phyloP scores from a whole-genome alignment of 2,113 vertebrate genomes.

The Hippoglossus stenolepis region DNA sequence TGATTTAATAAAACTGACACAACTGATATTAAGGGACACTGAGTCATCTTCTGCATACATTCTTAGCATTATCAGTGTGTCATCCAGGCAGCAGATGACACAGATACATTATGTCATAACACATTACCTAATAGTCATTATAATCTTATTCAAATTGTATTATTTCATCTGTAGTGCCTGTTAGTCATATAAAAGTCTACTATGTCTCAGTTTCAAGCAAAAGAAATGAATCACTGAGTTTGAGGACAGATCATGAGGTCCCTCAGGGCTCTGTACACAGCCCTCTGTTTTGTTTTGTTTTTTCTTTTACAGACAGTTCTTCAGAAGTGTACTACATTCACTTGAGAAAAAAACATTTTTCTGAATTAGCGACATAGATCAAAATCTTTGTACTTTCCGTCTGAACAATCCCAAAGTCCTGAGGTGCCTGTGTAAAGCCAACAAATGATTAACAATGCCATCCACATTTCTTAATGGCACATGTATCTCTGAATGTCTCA shows the following conservation, averaged over 20 bases:
- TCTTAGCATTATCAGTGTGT: constrained; percentile 6
- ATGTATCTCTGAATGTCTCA: too few relatives aligned
- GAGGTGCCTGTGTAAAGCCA: too few relatives aligned
- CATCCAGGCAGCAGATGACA: background rate
- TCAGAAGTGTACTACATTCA: background rate
- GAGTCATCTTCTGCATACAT: background rate
- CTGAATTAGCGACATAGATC: too few relatives aligned
- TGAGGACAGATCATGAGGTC: constrained; percentile 5
- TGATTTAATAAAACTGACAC: background rate
- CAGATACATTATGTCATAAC: background rate
- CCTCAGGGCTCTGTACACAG: constrained; percentile 20
- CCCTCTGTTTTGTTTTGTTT: background rate
- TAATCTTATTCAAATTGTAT: background rate
- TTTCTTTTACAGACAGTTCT: background rate
- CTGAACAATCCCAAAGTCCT: too few relatives aligned
- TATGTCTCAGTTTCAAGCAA: background rate
- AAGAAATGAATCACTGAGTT: constrained; percentile 21
- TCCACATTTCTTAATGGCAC: too few relatives aligned
- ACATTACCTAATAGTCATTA: background rate
- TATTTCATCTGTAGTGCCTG: background rate
- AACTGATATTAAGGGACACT: background rate
- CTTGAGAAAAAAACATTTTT: background rate
- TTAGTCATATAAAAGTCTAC: background rate
- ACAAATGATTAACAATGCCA: too few relatives aligned
- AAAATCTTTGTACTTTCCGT: too few relatives aligned